Evolutionary conservation across 2,797 vertebrate genomes (phyloP).

Genomic region (Ambastaia sidthimunki): DNA sequence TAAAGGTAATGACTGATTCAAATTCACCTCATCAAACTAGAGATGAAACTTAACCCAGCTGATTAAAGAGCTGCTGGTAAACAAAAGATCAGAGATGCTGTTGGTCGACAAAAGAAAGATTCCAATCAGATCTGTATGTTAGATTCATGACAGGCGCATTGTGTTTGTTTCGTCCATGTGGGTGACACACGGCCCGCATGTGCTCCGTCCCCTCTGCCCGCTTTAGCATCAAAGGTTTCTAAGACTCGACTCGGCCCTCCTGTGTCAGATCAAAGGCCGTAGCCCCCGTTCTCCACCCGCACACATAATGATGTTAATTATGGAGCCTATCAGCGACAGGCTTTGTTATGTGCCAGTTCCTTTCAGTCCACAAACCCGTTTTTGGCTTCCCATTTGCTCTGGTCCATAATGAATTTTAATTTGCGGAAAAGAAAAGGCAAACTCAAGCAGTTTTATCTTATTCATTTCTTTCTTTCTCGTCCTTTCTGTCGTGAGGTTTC

Average conservation of each 20-base stretch:
- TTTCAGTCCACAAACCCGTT: slow-evolving; percentile 66
- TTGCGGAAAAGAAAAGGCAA: slow-evolving; percentile 63
- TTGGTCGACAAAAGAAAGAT: slow-evolving; percentile 4
- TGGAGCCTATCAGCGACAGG: slow-evolving; percentile 62
- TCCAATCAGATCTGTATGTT: slow-evolving; percentile 10
- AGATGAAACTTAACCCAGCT: neutral
- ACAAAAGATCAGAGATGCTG: slow-evolving; percentile 30
- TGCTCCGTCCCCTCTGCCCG: slow-evolving; percentile 53
- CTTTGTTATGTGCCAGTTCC: slow-evolving; percentile 68
- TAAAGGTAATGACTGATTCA: slow-evolving; percentile 66
- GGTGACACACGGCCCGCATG: slow-evolving; percentile 22
- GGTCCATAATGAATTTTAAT: slow-evolving; percentile 65
- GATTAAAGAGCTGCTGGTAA: slow-evolving; percentile 3
- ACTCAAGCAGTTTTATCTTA: slow-evolving; percentile 53
- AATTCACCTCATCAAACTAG: neutral
- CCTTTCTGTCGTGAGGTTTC: neutral
- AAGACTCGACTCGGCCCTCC: slow-evolving; percentile 53
- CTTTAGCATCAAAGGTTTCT: slow-evolving; percentile 70
- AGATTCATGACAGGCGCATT: slow-evolving; percentile 23
- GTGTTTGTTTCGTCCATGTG: slow-evolving; percentile 26
- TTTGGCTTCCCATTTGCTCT: slow-evolving; percentile 61
- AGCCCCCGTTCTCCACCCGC: slow-evolving; percentile 61
- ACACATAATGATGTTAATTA: slow-evolving; percentile 75
- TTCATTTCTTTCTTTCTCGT: slow-evolving; percentile 38
- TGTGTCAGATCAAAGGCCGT: slow-evolving; percentile 71